These are phyloP conservation scores for Scytalopus superciliaris DNA, from an alignment of 2,113 vertebrate genomes.

Conservation along the genomic window DNA sequence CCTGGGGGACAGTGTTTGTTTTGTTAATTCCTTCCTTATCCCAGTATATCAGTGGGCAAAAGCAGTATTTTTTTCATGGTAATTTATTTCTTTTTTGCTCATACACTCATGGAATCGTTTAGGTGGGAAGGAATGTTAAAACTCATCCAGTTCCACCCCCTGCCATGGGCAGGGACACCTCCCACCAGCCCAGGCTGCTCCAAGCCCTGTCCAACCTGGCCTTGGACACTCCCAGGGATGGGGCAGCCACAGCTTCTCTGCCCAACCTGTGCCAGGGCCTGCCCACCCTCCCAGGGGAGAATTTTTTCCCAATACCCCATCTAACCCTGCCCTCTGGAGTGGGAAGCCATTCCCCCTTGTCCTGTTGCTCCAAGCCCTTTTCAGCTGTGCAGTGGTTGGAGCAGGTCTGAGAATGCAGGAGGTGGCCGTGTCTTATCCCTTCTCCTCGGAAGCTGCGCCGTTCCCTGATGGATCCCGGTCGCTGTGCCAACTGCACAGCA, in stretches of 20 bases:
- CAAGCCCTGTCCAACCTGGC: no score
- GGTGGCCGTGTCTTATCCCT: not conserved
- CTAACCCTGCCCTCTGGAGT: accelerated
- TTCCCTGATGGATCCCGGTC: not conserved
- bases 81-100: not conserved
- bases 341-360: not conserved
- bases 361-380: not conserved
- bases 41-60: not conserved
- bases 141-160: accelerated
- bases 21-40: not conserved
- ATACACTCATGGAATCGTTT: not conserved
- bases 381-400: no score
- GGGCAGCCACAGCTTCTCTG: not conserved
- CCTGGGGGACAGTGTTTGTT: not conserved
- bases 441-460: not conserved
- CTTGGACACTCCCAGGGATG: not conserved
- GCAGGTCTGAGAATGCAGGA: not conserved
- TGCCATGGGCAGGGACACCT: not conserved
- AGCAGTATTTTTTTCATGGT: not conserved
- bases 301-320: not conserved
- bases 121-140: not conserved
- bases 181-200: not conserved
- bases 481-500: not conserved
- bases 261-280: not conserved
- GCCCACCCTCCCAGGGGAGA: accelerated